A percentile compares a stretch with the other conserved stretches of the same genome.
Evolutionary conservation across 2,113 vertebrate species (phyloP).

Genomic region (Pomatorhinus ruficollis): DNA sequence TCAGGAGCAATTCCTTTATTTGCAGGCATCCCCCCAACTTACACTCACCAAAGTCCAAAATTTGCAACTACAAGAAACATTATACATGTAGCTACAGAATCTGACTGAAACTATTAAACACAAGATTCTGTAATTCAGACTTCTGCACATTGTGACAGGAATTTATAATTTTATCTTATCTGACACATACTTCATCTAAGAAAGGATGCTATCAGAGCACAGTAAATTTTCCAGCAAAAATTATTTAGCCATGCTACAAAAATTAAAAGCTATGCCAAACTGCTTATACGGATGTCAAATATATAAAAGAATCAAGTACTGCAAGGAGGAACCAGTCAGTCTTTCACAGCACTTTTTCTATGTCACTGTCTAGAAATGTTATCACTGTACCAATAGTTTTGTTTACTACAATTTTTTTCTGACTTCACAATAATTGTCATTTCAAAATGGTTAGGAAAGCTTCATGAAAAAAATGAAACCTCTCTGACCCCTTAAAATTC

Average conservation of each 20-base stretch:
- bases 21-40: not conserved
- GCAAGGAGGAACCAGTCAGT: not conserved
- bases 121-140: not conserved
- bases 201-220: not conserved
- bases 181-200: not conserved
- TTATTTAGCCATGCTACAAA: not conserved
- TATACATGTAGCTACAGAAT: not conserved
- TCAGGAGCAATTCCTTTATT: not conserved
- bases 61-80: not conserved
- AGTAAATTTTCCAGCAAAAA: not conserved
- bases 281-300: not conserved
- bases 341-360: not conserved
- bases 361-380: not conserved
- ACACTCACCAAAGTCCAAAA: not conserved
- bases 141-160: not conserved
- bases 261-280: not conserved
- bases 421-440: not conserved
- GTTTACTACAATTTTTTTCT: not conserved
- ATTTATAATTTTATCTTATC: not conserved
- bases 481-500: not conserved
- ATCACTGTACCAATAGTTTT: not conserved
- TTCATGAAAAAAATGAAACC: accelerated
- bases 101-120: not conserved
- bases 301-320: not conserved
- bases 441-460: not conserved